Evolutionary conservation across 2,888 invertebrate species (phyloP).

Genomic region (Lycaena phlaeas): DNA sequence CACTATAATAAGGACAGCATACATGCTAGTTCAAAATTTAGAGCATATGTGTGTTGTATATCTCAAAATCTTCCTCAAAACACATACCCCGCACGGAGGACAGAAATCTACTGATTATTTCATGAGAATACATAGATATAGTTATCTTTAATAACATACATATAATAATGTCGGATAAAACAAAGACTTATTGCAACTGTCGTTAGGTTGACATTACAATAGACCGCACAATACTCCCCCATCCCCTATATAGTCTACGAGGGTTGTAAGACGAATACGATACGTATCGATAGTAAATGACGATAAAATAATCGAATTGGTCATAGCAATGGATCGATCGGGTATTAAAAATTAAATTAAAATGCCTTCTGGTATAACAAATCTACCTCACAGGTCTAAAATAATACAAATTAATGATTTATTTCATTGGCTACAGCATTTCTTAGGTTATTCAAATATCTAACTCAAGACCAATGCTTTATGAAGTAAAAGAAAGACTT

Average conservation of each 20-base stretch:
- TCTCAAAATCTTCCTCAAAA: constrained; percentile 6
- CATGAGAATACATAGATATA: constrained; percentile 39
- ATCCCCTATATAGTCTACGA: constrained; percentile 7
- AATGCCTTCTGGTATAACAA: too few species aligned
- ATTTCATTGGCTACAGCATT: too few species aligned
- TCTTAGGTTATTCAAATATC: too few species aligned
- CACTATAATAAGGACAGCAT: neutral
- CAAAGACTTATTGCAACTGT: constrained; percentile 16
- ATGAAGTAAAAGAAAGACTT: too few species aligned
- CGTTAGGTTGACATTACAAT: neutral
- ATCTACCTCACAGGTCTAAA: too few species aligned
- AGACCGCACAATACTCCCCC: neutral
- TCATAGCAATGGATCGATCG: too few species aligned
- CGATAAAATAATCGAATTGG: too few species aligned
- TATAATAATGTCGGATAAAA: constrained; percentile 21
- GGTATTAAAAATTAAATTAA: too few species aligned
- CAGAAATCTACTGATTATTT: constrained; percentile 60
- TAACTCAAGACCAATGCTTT: too few species aligned
- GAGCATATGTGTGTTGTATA: neutral
- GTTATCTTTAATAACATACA: constrained; percentile 47
- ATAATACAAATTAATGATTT: too few species aligned
- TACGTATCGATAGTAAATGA: too few species aligned
- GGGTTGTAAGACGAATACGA: too few species aligned
- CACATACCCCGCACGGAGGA: constrained; percentile 17
- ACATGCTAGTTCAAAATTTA: neutral